Conservation (phyloP, 2,797 vertebrate species). For the Paguma larvata region DNA sequence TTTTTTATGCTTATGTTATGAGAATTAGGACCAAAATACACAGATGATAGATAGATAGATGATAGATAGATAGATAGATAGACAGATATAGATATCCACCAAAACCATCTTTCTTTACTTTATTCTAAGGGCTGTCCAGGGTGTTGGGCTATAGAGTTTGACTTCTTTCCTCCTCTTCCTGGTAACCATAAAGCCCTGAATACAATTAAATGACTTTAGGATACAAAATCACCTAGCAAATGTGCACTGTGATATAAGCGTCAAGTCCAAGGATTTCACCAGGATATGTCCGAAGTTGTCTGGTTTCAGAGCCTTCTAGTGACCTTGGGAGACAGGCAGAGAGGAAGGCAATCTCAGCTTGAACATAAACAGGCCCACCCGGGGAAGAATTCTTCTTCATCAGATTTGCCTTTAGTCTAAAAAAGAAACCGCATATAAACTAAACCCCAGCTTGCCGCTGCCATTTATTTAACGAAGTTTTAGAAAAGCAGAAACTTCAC, state of each 20-base stretch:
- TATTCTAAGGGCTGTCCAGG: neutral
- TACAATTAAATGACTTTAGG: constrained; percentile 35
- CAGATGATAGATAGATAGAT: neutral
- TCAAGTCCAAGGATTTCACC: neutral
- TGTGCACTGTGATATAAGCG: neutral
- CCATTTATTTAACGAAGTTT: constrained; percentile 75
- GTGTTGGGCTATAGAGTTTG: neutral
- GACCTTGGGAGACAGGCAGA: constrained; percentile 19
- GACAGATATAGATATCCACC: neutral
- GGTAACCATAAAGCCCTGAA: neutral
- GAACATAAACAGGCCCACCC: neutral
- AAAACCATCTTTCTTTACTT: neutral
- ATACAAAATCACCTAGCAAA: neutral
- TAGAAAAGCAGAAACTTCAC: constrained; percentile 63
- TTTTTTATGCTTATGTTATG: neutral
- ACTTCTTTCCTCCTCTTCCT: constrained; percentile 16
- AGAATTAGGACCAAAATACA: neutral
- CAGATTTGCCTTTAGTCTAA: constrained; percentile 52
- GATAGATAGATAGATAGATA: too few species aligned
- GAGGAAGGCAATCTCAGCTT: neutral
- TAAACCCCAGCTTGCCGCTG: constrained; percentile 14
- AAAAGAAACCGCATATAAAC: constrained; percentile 63
- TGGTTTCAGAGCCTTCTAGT: constrained; percentile 38
- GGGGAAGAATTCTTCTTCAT: constrained; percentile 66
- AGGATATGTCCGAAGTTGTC: neutral